Percentiles rank a stretch among this genome's conserved stretches.
phyloP scores from a whole-genome alignment of 2,113 vertebrate species.

The Piaya cayana region DNA sequence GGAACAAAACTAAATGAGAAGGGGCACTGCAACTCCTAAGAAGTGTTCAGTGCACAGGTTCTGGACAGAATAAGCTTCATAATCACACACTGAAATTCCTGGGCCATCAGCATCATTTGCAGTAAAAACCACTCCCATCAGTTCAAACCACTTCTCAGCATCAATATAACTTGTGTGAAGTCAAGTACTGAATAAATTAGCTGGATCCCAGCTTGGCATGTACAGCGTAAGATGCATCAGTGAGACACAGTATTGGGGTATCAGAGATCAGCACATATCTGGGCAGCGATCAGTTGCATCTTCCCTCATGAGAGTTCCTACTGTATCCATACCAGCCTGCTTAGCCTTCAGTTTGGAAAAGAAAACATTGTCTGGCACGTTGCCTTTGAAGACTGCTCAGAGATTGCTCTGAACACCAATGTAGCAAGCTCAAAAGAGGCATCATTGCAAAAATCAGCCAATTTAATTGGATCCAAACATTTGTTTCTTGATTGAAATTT shows the following conservation, averaged over 20 bases:
- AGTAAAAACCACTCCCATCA: neutral
- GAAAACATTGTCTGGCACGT: neutral
- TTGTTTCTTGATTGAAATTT: neutral
- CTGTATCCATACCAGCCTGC: neutral
- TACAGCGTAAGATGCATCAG: neutral
- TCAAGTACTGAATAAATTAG: neutral
- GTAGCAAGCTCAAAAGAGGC: neutral
- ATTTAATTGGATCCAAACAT: neutral
- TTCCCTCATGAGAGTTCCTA: neutral
- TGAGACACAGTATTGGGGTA: neutral
- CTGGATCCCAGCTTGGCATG: neutral
- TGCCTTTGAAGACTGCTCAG: neutral
- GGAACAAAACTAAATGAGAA: neutral
- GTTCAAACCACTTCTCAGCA: neutral
- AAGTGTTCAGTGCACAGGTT: neutral
- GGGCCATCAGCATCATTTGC: neutral
- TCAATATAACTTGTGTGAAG: neutral
- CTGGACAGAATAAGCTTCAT: neutral
- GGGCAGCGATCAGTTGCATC: neutral
- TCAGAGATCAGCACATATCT: neutral
- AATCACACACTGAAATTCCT: neutral
- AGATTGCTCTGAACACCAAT: neutral
- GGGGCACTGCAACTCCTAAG: neutral
- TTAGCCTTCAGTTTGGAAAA: neutral
- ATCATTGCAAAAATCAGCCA: neutral